Evolutionary conservation across 2,888 invertebrate species (phyloP), one percentile per base, ranked within the genome.

Genomic region (Acleris holmiana): DNA sequence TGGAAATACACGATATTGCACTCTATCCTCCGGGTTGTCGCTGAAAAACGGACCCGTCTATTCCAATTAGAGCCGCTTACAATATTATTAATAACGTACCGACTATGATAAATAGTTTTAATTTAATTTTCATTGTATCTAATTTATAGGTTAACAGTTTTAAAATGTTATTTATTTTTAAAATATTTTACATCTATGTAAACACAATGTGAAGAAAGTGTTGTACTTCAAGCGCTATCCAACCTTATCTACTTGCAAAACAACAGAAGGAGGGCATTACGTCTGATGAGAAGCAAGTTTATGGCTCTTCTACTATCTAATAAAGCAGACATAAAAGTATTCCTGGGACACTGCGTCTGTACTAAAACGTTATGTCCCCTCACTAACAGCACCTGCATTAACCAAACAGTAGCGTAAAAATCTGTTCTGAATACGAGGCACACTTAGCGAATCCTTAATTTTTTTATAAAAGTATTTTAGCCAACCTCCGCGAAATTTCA

Each of bases 271-370:
- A 67, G 72, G 70, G 71, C 76, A 73, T 82, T 76, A 60, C 67
- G 70, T 75, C 73, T 83, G 83, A 84, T 82, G 84, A 86, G 80
- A 79, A 75, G 73, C 73, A 76, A 75, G 75, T 89, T 89, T 86
- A 88, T 76, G 77, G 72, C 79, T 73, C 72, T 75, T 76, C 78
- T 80, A 77, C 73, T 76, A 76, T 76, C 79, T 78, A 84, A 88
- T 88, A 88, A 88, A 88, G 80, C 70, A 73, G 76, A 74, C 78
- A 82, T 88, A 86, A 86, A 72, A 74, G 73, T 79, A 71, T 80
- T 79, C 71, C 73, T 75, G 75, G 53, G 68, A 67, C 70, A 73
- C 72, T 75, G 76, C 75, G 51, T 59, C 41, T 54, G 54, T 46
- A 59, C 48, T 53, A 62, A 67, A 67, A 62, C 19, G 64, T 54